Conservation (phyloP, 1,140 invertebrate genomes). For the Adelges cooleyi region DNA sequence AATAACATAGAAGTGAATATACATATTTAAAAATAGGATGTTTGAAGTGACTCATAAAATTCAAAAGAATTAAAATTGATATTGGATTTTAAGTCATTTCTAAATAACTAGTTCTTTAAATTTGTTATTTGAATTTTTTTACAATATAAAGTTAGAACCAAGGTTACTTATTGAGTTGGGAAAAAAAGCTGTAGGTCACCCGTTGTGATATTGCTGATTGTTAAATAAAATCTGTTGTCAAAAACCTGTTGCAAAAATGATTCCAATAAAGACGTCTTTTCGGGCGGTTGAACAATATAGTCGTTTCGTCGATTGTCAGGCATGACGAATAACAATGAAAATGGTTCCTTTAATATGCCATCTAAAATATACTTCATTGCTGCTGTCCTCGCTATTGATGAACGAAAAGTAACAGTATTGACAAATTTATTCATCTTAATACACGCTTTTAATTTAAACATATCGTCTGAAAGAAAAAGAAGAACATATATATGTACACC, state of each 20-base stretch:
- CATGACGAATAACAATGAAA: conserved; percentile 16
- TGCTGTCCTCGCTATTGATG: conserved; percentile 20
- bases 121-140: too few species aligned
- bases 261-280: conserved; percentile 14
- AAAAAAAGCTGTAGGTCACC: too few species aligned
- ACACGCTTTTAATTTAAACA: conserved; percentile 18
- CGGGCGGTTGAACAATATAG: conserved; percentile 17
- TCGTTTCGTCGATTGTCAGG: conserved; percentile 23
- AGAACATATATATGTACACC: too few species aligned
- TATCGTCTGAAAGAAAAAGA: not conserved
- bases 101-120: too few species aligned
- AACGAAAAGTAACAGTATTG: conserved; percentile 17
- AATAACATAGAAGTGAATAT: too few species aligned
- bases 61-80: too few species aligned
- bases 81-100: too few species aligned
- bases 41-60: too few species aligned
- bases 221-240: not conserved
- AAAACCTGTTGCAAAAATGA: conserved; percentile 11
- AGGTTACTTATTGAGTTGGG: too few species aligned
- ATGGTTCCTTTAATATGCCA: conserved; percentile 20
- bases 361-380: conserved; percentile 25
- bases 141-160: too few species aligned
- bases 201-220: too few species aligned
- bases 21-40: too few species aligned
- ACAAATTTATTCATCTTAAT: conserved; percentile 21